Conservation (phyloP, 2,113 vertebrate genomes). For the Protobothrops flavoviridis region DNA sequence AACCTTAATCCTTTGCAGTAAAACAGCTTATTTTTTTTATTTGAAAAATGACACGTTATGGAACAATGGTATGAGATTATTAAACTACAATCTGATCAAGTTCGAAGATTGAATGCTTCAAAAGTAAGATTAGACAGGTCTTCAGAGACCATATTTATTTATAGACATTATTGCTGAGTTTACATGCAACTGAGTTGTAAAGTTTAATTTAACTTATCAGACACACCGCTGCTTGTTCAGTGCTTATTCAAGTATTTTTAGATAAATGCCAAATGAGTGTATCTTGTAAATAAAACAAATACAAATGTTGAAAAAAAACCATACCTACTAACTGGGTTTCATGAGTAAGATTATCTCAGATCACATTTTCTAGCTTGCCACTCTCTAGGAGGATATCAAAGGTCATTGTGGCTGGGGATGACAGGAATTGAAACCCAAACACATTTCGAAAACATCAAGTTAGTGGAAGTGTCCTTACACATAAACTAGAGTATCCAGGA, state of each 20-base stretch:
- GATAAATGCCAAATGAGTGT: constrained; percentile 8
- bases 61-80: constrained; percentile 62
- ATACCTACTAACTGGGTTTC: constrained; percentile 13
- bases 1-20: constrained; percentile 61
- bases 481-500: background rate
- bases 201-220: constrained; percentile 26
- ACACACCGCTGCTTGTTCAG: background rate
- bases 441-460: background rate
- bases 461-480: background rate
- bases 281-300: background rate
- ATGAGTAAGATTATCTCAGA: background rate
- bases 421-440: background rate
- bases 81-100: constrained; percentile 59
- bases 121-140: constrained; percentile 72
- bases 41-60: constrained; percentile 66
- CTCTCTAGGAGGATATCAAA: background rate
- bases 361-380: background rate
- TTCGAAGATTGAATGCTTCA: constrained; percentile 74
- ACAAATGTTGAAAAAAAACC: constrained; percentile 13
- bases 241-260: background rate
- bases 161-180: constrained; percentile 25
- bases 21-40: constrained; percentile 34
- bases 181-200: constrained; percentile 26
- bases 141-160: constrained; percentile 66
- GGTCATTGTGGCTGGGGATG: background rate